Evolutionary conservation across 1,140 invertebrate species (phyloP), one percentile per base, ranked within the genome.

Genomic region (Sycophila sp.): DNA sequence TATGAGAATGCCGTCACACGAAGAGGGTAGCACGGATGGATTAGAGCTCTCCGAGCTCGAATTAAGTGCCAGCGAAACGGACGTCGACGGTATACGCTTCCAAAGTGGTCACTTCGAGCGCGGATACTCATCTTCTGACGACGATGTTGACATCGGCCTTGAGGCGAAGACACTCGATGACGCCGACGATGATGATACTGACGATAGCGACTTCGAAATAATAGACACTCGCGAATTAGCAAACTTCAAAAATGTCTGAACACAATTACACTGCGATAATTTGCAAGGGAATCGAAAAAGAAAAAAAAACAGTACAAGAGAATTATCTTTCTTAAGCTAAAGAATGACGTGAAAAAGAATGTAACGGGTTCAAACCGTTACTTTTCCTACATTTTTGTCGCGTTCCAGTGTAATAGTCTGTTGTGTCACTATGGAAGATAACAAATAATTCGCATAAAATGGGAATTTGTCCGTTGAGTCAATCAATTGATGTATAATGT

Each of bases 121-220:
- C 45, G 77, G 79, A 7, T 85, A 82, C 5, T 85, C 83, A 15
- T 83, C 80, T 10, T 75, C 78, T 5, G 83, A 84, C 7, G 81
- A 82, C 30, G 83, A 85, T 17, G 79, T 72, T 1, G 78, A 83
- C 59, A 71, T 86, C 51, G 24, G 36, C 17, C 22, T 55, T 4
- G 28, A 42, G 15, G 19, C 36, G 22, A 55, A 32, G 34, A 19
- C 73, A 66, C 36, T 77, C 71, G 40, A 36, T 59, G 49, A 72
- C 1, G 55, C 76, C 45, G 56, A 76, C 42, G 83, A 80, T 69
- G 82, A 85, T 11, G 82, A 84, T 32, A 84, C 81, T 45, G 79
- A 36, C 17, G 64, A 83, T 36, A 83, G 81, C 67, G 85, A 87
- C 40, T 87, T 86, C 30, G 85, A 86, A 69, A 84, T 87, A 63